Percentiles rank a stretch among this genome's conserved stretches.
Conservation (phyloP, 2,888 invertebrate genomes). For the Andrena chrysosceles region DNA sequence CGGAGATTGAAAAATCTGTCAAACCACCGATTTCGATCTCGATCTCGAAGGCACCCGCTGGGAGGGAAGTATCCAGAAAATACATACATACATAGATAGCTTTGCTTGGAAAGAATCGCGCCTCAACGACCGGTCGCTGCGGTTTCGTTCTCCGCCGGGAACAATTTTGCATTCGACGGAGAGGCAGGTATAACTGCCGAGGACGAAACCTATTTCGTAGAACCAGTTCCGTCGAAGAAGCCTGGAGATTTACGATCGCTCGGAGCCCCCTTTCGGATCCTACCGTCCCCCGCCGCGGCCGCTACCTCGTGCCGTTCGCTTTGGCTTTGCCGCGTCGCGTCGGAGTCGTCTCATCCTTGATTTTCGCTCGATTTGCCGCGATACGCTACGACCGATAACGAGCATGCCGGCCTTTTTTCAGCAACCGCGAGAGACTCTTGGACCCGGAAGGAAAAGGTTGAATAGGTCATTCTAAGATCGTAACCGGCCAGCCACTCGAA, state of each 20-base stretch:
- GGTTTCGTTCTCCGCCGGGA: constrained; percentile 55
- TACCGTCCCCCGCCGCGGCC: constrained; percentile 6
- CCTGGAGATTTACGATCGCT: constrained; percentile 81
- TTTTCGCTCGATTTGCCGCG: constrained; percentile 20
- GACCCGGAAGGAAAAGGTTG: neutral
- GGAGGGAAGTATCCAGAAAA: too few species aligned
- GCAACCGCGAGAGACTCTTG: neutral
- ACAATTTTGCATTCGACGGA: constrained; percentile 80
- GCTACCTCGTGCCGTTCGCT: neutral
- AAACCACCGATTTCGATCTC: too few species aligned
- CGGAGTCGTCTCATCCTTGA: neutral
- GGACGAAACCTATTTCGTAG: constrained; percentile 82
- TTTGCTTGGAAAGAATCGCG: neutral
- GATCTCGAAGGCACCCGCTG: too few species aligned
- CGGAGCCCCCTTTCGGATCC: constrained; percentile 64
- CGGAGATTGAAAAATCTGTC: too few species aligned
- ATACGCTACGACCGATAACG: constrained; percentile 33
- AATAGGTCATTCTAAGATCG: neutral
- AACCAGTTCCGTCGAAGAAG: constrained; percentile 80
- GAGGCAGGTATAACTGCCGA: constrained; percentile 77
- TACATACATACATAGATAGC: neutral
- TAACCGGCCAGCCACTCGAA: too few species aligned
- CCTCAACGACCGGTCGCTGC: constrained; percentile 13
- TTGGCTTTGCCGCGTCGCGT: constrained; percentile 2
- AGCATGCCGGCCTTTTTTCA: constrained; percentile 1